These are phyloP conservation scores for Sipha flava DNA, from an alignment of 1,140 invertebrate genomes.

Conservation along the genomic window DNA sequence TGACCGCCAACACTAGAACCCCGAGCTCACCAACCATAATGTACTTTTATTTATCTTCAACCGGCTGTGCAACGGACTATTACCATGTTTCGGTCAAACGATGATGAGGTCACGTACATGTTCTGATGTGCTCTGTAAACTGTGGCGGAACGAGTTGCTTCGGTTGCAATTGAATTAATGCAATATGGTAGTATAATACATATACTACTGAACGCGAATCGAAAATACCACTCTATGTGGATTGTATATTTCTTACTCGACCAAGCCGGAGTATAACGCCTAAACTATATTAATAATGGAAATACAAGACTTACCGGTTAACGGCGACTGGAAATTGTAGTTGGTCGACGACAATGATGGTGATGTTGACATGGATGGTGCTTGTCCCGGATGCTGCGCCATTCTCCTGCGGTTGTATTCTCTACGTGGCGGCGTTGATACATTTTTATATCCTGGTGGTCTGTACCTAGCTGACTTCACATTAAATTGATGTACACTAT, in stretches of 20 bases:
- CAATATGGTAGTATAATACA: not conserved
- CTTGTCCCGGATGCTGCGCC: slow-evolving; percentile 10
- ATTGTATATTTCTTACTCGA: no score
- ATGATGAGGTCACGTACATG: not conserved
- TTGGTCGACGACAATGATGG: not conserved
- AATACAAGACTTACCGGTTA: not conserved
- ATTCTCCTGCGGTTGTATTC: slow-evolving; percentile 39
- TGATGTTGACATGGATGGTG: not conserved
- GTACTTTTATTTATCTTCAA: not conserved
- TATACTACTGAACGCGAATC: not conserved
- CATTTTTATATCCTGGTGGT: slow-evolving; percentile 66
- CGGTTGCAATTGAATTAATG: not conserved
- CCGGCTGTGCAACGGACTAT: not conserved
- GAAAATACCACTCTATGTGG: not conserved
- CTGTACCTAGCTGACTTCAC: slow-evolving; percentile 78
- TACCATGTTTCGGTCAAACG: slow-evolving; percentile 5
- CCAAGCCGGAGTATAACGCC: no score
- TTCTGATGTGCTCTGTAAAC: not conserved
- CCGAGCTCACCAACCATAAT: not conserved
- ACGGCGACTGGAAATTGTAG: slow-evolving; percentile 7
- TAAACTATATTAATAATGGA: not conserved
- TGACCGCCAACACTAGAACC: not conserved
- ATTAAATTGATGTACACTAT: slow-evolving; percentile 55
- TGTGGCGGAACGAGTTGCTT: not conserved
- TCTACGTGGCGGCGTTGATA: slow-evolving; percentile 46